A percentile compares a stretch with the other conserved stretches of the same genome.
These are phyloP conservation scores for Hydroisotoma schaefferi DNA, from an alignment of 2,888 invertebrate species.

Conservation along the genomic window DNA sequence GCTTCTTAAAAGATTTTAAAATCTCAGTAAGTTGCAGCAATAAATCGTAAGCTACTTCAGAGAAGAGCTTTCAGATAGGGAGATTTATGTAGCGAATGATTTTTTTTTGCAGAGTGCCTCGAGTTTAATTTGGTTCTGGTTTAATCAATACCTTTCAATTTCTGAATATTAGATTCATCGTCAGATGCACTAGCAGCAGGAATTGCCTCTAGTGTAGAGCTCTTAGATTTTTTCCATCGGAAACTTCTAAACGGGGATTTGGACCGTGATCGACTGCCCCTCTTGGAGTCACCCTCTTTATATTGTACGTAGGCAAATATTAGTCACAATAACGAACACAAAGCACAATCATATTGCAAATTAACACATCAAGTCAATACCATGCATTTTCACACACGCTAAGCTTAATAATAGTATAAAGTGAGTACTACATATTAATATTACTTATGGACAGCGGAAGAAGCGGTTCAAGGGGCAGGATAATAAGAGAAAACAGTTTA, in stretches of 20 bases:
- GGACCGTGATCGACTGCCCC: constrained; percentile 80
- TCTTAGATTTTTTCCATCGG: constrained; percentile 72
- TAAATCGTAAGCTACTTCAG: too few relatives aligned
- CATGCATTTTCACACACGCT: constrained; percentile 10
- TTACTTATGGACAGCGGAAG: too few relatives aligned
- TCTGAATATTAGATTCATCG: constrained; percentile 67
- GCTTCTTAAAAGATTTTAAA: too few relatives aligned
- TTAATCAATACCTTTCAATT: constrained; percentile 49
- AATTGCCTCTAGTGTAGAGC: constrained; percentile 57
- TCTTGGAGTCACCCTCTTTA: constrained; percentile 46
- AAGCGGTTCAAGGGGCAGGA: too few relatives aligned
- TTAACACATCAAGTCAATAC: constrained; percentile 23
- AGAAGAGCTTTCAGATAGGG: too few relatives aligned
- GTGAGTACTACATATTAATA: too few relatives aligned
- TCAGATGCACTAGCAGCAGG: constrained; percentile 64
- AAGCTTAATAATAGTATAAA: too few relatives aligned
- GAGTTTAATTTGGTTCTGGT: too few relatives aligned
- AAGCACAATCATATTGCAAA: constrained; percentile 19
- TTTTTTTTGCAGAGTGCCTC: too few relatives aligned
- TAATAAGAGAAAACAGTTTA: too few relatives aligned
- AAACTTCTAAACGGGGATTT: constrained; percentile 92
- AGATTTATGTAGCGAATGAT: too few relatives aligned
- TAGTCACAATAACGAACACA: constrained; percentile 21
- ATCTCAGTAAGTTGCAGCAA: too few relatives aligned
- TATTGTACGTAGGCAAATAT: constrained; percentile 28